Evolutionary conservation across 1,140 invertebrate species (phyloP).

Genomic region (Diplogasteroides magnus): DNA sequence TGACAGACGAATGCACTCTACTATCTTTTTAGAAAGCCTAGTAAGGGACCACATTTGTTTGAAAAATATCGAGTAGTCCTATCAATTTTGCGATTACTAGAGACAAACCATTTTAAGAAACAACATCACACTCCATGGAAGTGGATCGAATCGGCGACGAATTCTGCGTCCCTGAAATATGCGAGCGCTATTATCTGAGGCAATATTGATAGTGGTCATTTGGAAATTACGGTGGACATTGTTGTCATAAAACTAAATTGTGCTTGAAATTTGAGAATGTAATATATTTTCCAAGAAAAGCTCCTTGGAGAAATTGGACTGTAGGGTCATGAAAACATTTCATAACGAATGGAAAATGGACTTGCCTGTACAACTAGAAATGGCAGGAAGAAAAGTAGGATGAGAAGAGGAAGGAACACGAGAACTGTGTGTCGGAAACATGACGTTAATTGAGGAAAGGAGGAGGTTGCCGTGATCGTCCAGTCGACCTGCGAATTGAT

Average conservation of each 20-base stretch:
- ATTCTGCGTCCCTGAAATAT: too few species aligned
- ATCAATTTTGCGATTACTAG: background rate
- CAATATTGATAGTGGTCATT: too few species aligned
- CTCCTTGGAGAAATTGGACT: too few species aligned
- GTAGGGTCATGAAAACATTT: too few species aligned
- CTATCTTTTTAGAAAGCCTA: background rate
- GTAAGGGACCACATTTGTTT: too few species aligned
- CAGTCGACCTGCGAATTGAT: background rate
- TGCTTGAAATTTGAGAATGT: too few species aligned
- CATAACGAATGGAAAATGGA: too few species aligned
- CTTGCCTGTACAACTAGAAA: background rate
- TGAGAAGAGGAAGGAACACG: background rate
- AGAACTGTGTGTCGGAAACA: background rate
- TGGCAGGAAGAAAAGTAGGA: background rate
- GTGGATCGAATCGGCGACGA: background rate
- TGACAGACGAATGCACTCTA: too few species aligned
- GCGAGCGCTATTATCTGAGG: too few species aligned
- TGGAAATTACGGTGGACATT: too few species aligned
- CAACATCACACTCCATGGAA: background rate
- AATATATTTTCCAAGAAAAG: too few species aligned
- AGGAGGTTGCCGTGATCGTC: background rate
- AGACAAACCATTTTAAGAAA: background rate
- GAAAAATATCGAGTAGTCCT: background rate
- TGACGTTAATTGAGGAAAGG: background rate
- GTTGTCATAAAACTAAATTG: too few species aligned